Base-by-base conservation (phyloP, 2,888 invertebrate species). In the Napeogenes inachia region DNA sequence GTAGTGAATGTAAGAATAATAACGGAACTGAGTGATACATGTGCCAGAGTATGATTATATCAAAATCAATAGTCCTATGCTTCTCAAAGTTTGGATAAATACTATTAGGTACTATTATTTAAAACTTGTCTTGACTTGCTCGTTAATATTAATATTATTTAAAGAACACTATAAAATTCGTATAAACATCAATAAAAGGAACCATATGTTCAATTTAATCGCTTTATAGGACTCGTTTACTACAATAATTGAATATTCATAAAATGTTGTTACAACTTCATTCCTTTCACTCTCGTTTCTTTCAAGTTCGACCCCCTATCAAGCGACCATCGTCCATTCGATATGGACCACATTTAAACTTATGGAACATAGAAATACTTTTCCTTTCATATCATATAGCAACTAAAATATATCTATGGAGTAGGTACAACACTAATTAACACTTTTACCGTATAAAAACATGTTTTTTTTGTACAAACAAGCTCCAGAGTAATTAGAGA, bases 231-330 rank as follows among this genome's bases (percentile, higher is more conserved):
- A 30, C 4, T 47, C 47, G 47, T 47, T 47, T 47, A 13, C 10
- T 21, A 21, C n/a, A 13, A n/a, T 47, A 21, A 50, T 50, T 50
- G 6, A 50, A 50, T 50, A 50, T 30, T 61, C 57, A 56, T 61
- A 68, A 71, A 70, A 68, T 68, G 67, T 72, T 71, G 70, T 73
- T 70, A 68, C 21, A 21, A 21, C 21, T 21, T 64, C 66, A 73
- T 76, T 79, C 77, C 84, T 87, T 87, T 89, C 87, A 84, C 87
- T 88, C 78, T 89, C 86, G 76, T 71, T 72, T 71, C 72, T 75
- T 78, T 78, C 75, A 77, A 80, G 81, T 82, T 78, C 79, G 80
- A 82, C 79, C 85, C 81, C 82, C 77, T 78, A 79, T 78, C 72
- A 73, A 72, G 73, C 72, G 72, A 67, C 57, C 65, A 71, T 73